These are phyloP conservation scores for Tricholauxania praeusta DNA, from an alignment of 2,888 invertebrate species.

Conservation along the genomic window DNA sequence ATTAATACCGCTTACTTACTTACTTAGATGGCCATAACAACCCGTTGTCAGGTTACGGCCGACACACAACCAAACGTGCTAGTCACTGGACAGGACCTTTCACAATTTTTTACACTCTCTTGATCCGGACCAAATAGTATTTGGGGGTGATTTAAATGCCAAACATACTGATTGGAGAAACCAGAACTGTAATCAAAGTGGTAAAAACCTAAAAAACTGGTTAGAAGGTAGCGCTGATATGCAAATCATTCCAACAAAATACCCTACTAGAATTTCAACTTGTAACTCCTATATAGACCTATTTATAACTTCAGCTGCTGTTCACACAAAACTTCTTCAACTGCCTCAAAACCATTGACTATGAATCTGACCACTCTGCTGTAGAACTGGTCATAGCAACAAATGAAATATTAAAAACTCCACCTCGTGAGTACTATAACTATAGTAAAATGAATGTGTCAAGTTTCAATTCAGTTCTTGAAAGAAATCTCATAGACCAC, in stretches of 20 bases:
- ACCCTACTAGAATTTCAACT: neutral
- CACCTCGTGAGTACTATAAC: too few relatives aligned
- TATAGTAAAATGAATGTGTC: too few relatives aligned
- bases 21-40: too few relatives aligned
- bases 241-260: neutral
- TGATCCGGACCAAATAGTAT: neutral
- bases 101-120: neutral
- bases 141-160: constrained; percentile 32
- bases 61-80: neutral
- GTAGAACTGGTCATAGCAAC: too few relatives aligned
- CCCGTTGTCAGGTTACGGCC: too few relatives aligned
- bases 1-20: neutral
- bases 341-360: constrained; percentile 4
- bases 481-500: too few relatives aligned
- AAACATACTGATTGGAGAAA: constrained; percentile 24
- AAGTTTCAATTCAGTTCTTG: too few relatives aligned
- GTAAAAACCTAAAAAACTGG: constrained; percentile 8
- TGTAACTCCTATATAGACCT: constrained; percentile 14
- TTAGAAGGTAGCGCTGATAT: neutral
- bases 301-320: neutral
- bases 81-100: neutral
- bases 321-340: too few relatives aligned
- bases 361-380: constrained; percentile 11
- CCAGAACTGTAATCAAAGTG: neutral
- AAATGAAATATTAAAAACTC: too few relatives aligned